phyloP scores from a whole-genome alignment of 2,797 vertebrate species.

The Carapus acus region DNA sequence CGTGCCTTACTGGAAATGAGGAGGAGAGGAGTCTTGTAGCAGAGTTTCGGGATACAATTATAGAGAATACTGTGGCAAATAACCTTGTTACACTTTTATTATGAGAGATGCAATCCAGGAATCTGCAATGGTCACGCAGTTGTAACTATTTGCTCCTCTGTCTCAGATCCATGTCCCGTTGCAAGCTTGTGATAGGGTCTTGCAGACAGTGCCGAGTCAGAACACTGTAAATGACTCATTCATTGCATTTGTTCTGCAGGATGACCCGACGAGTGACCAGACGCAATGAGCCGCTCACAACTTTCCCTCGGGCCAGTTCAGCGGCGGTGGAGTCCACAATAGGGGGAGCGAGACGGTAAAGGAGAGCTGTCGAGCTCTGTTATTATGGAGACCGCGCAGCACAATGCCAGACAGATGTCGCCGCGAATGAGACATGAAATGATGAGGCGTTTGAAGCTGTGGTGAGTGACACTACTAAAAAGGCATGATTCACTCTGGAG shows the following conservation, averaged over 20 bases:
- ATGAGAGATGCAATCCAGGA: too few relatives aligned
- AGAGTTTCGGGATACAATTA: too few relatives aligned
- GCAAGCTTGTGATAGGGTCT: too few relatives aligned
- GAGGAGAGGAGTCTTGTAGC: too few relatives aligned
- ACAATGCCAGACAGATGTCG: slow-evolving; percentile 57
- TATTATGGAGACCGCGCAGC: slow-evolving; percentile 48
- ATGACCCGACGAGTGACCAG: slow-evolving; percentile 8
- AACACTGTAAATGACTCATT: not conserved
- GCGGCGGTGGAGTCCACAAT: slow-evolving; percentile 36
- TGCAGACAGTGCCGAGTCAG: too few relatives aligned
- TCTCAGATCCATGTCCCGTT: too few relatives aligned
- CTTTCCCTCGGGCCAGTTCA: slow-evolving; percentile 27
- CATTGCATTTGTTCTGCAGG: slow-evolving; percentile 5
- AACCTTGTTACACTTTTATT: too few relatives aligned
- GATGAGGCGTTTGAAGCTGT: slow-evolving; percentile 43
- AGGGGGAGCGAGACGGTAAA: slow-evolving; percentile 35
- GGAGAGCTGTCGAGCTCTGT: slow-evolving; percentile 43
- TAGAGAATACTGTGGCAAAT: too few relatives aligned
- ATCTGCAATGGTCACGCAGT: too few relatives aligned
- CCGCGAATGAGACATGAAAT: slow-evolving; percentile 37
- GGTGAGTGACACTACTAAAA: slow-evolving; percentile 38
- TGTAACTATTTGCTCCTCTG: too few relatives aligned
- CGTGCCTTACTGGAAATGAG: too few relatives aligned
- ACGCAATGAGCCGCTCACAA: slow-evolving; percentile 17
- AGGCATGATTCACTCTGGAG: slow-evolving; percentile 53